Evolutionary conservation across 2,113 vertebrate species (phyloP), one percentile per base, ranked within the genome.

Genomic region (Phocoena phocoena): DNA sequence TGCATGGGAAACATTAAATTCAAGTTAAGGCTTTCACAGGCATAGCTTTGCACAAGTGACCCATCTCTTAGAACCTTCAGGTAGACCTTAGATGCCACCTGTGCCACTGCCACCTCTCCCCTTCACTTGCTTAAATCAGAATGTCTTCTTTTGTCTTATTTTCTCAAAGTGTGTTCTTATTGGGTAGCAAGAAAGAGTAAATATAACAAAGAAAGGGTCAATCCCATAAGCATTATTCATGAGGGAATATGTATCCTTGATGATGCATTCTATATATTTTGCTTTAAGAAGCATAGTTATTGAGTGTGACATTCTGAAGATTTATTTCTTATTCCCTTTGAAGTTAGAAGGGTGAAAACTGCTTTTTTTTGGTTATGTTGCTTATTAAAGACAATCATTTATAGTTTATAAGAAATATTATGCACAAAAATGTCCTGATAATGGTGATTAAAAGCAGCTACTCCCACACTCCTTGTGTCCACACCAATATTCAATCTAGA

Each of bases 401-500:
- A 97, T 60, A 96, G 93, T 95, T 82, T 97, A 98, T 96, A 97
- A 93, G 98, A 96, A 97, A 96, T 80, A 97, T 31, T 98, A 97
- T 98, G 98, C 97, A 98, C 80, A 98, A 98, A 98, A 98, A 47
- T 41, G 65, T 95, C 63, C 76, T 83, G 79, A 85, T 96, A 97
- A 88, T 9, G 79, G 50, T 74, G 98, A 94, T 89, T 87, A 95
- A 97, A 98, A 97, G 38, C 28, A 41, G 53, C 73, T 58, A 84
- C 28, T 77, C 67, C 58, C 44, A 47, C 50, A 23, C 65, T 21
- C 73, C 25, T 68, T 3, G 95, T 50, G 98, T 98, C 98, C 70
- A 97, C 12, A 92, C 68, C 86, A 88, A 26, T 47, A 50, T 76
- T 60, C 44, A 41, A 86, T 90, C 99, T 99, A 99, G 98, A 99